Conservation (phyloP, 1,140 invertebrate species). For the Nylanderia fulva region DNA sequence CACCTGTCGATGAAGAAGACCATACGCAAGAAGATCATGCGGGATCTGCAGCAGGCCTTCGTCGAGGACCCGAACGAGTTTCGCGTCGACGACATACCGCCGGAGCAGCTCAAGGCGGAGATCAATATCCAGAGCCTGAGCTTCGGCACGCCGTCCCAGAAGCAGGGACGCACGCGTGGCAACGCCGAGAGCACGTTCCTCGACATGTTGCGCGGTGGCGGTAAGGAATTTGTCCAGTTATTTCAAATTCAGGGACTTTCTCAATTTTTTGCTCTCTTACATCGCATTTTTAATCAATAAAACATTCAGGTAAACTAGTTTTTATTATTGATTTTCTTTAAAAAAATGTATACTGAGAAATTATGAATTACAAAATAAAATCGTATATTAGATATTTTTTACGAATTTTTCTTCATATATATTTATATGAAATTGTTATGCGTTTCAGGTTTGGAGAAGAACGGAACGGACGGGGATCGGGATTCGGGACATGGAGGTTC, state of each 20-base stretch:
- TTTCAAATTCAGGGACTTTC: not conserved
- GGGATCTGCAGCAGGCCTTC: constrained; percentile 92
- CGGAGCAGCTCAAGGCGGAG: constrained; percentile 89
- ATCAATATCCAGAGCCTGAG: constrained; percentile 89
- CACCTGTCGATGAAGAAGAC: constrained; percentile 95
- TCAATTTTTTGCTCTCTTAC: not conserved
- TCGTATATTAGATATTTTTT: not conserved
- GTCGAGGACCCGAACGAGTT: constrained; percentile 91
- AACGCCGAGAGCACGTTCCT: constrained; percentile 89
- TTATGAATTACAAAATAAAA: not conserved
- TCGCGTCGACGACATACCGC: constrained; percentile 89
- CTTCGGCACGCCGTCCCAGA: constrained; percentile 85
- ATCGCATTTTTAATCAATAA: constrained; percentile 3
- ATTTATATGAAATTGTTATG: not conserved
- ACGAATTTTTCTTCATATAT: not conserved
- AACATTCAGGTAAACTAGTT: not conserved
- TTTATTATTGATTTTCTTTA: too few relatives aligned
- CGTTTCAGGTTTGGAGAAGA: constrained; percentile 83
- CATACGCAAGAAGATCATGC: constrained; percentile 94
- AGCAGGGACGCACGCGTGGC: constrained; percentile 85
- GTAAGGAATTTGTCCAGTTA: constrained; percentile 58
- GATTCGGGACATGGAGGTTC: constrained; percentile 87
- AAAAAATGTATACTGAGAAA: too few relatives aligned
- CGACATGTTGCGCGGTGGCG: constrained; percentile 88
- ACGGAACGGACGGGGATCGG: constrained; percentile 86